Conservation (phyloP, 1,140 invertebrate genomes). For the Heterodera carotae region DNA sequence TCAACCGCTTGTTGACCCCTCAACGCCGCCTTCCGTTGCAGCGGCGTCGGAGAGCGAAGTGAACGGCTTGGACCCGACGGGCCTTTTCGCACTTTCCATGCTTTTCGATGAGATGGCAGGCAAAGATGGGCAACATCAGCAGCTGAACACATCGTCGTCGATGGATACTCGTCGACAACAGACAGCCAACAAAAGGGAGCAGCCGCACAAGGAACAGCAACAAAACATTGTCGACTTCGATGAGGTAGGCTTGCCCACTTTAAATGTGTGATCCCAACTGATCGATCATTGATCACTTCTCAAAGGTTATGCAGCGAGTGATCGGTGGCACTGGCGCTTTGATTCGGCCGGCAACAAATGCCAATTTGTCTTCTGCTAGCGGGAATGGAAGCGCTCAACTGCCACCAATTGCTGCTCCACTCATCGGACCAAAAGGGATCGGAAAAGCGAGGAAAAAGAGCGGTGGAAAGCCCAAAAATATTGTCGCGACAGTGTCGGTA, state of each 20-base stretch:
- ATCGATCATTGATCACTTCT: no score
- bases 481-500: not conserved
- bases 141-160: not conserved
- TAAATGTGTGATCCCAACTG: no score
- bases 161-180: not conserved
- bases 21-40: not conserved
- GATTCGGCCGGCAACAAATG: not conserved
- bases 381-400: not conserved
- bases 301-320: slow-evolving; percentile 28
- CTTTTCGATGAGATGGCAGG: not conserved
- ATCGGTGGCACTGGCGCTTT: slow-evolving; percentile 17
- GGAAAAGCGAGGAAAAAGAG: slow-evolving; percentile 8
- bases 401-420: not conserved
- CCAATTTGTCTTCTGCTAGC: not conserved
- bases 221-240: slow-evolving; percentile 27
- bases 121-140: not conserved
- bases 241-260: slow-evolving; percentile 3
- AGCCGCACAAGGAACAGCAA: not conserved
- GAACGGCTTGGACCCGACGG: not conserved
- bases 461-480: not conserved
- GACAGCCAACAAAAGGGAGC: not conserved
- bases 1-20: not conserved
- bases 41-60: not conserved
- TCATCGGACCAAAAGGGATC: not conserved
- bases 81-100: slow-evolving; percentile 1